Evolutionary conservation across 2,113 vertebrate genomes (phyloP), one percentile per base, ranked within the genome.

Genomic region (Albula glossodonta): DNA sequence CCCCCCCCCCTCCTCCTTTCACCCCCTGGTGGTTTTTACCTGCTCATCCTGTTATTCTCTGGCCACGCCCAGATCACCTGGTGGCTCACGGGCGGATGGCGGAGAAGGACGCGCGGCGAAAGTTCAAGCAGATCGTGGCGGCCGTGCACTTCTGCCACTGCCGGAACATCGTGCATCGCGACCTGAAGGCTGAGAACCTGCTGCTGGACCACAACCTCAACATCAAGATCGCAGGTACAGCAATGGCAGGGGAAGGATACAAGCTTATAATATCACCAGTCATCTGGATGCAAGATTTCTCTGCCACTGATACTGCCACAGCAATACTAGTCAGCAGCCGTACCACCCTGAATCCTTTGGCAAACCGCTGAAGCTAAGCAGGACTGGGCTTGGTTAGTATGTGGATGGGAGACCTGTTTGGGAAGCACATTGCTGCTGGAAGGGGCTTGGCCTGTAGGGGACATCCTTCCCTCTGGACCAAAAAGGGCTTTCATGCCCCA

Each of bases 1-100:
- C 53, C 25, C 79, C 15, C n/a, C 8, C 12, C 17, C 51, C 74
- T 50, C 22, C n/a, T 41, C 11, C 12, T 74, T 15, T 17, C 77
- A 13, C 49, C 22, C 13, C 31, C 51, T 63, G 9, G 79, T 82
- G 51, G 6, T n/a, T 57, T 31, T 53, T 25, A 15, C 80, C 52
- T 53, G 17, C 48, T 78, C 48, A 41, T 79, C 50, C 48, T 11
- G 41, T 31, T 60, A 7, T 80, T 49, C 41, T 7, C 53, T 51
- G 56, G 15, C 53, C 70, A 7, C 31, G 22, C 70, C 52, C 93
- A 99, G 98, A 99, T 95, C 98, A 99, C 91, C 90, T 99, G 84
- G 98, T 99, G 93, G 98, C 98, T 85, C 98, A 99, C 0, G 98
- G 98, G 0, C 96, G 98, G 0, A 99, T 99, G 98, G 98, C 98